A percentile compares a stretch with the other conserved stretches of the same genome.
Conservation (phyloP, 2,888 invertebrate genomes). For the Rapana venosa region DNA sequence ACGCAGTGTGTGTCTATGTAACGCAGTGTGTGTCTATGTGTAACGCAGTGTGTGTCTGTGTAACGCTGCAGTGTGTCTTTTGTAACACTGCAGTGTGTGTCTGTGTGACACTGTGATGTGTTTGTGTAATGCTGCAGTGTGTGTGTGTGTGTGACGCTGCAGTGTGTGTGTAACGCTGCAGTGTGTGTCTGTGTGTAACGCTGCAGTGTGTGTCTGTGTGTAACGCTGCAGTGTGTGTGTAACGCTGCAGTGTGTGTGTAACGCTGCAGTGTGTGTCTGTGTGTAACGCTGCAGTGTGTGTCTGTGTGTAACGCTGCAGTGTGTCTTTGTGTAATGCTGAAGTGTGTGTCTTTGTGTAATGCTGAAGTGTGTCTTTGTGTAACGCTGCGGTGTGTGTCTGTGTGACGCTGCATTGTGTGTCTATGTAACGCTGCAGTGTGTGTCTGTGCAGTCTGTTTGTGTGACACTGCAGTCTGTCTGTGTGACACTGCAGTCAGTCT, state of each 20-base stretch:
- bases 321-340: not conserved
- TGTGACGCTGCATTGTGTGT: not conserved
- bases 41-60: not conserved
- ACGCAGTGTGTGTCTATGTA: not conserved
- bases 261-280: not conserved
- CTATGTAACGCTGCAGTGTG: not conserved
- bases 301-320: not conserved
- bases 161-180: not conserved
- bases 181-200: not conserved
- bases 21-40: not conserved
- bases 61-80: not conserved
- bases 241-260: not conserved
- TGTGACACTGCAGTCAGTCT: too few species aligned
- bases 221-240: not conserved
- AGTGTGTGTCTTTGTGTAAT: not conserved
- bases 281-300: not conserved
- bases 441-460: not conserved
- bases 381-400: not conserved
- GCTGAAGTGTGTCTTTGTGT: not conserved
- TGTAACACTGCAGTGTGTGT: not conserved
- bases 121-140: not conserved
- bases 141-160: not conserved
- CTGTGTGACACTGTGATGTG: not conserved
- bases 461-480: too few species aligned
- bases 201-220: not conserved